Percentiles rank a stretch among this genome's conserved stretches.
Conservation (phyloP, 1,140 invertebrate species). For the Caenorhabditis elegans region WBcel235 BX284604.4:10591001-10591500, state of each 20-base stretch:
- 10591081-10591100: too few relatives aligned
- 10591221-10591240: neutral
- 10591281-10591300: neutral
- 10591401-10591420: too few relatives aligned
- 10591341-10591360: neutral
- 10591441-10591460: too few relatives aligned
- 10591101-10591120: too few relatives aligned
- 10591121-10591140: too few relatives aligned
- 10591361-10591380: neutral
- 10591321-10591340: neutral
- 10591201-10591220: slow-evolving; percentile 7
- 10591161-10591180: too few relatives aligned
- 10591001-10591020: slow-evolving; percentile 25
- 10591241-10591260: slow-evolving; percentile 1
- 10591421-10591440: too few relatives aligned
- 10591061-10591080: too few relatives aligned
- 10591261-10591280: neutral
- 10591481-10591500: too few relatives aligned
- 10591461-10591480: too few relatives aligned
- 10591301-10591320: neutral
- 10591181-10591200: slow-evolving; percentile 2
- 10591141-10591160: too few relatives aligned
- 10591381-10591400: too few relatives aligned
- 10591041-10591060: neutral
- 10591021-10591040: neutral